phyloP scores from a whole-genome alignment of 1,140 invertebrate species.

The Sinella curviseta region DNA sequence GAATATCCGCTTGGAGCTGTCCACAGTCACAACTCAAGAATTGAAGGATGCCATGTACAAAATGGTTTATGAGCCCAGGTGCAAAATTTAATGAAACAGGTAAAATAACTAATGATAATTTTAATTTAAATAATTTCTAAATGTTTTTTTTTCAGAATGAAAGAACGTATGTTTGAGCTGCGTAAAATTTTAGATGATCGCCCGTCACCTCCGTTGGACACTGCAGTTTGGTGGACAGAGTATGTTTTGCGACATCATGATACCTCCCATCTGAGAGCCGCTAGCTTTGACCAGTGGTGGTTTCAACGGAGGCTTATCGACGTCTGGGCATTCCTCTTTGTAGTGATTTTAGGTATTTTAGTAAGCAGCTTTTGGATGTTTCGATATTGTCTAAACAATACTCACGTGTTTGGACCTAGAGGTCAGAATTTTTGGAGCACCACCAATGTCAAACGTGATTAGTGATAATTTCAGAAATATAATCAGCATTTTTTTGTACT shows the following conservation, averaged over 20 bases:
- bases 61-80: neutral
- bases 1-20: neutral
- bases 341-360: conserved; percentile 45
- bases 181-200: neutral
- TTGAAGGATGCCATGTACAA: neutral
- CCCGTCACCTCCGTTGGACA: neutral
- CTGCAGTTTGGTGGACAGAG: conserved; percentile 61
- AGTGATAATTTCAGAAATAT: too few species aligned
- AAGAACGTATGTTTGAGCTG: neutral
- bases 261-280: conserved; percentile 36
- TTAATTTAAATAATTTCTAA: neutral
- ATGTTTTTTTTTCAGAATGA: neutral
- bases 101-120: neutral
- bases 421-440: too few species aligned
- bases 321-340: too few species aligned
- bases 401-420: too few species aligned
- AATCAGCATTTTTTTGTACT: too few species aligned
- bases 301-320: neutral
- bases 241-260: conserved; percentile 61
- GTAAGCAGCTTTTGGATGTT: too few species aligned
- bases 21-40: neutral
- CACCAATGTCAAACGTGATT: too few species aligned
- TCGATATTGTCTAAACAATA: too few species aligned
- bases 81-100: neutral
- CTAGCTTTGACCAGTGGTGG: neutral